A percentile compares a stretch with the other conserved stretches of the same genome.
Conservation (phyloP, 2,113 vertebrate genomes). For the Cercocebus atys region DNA sequence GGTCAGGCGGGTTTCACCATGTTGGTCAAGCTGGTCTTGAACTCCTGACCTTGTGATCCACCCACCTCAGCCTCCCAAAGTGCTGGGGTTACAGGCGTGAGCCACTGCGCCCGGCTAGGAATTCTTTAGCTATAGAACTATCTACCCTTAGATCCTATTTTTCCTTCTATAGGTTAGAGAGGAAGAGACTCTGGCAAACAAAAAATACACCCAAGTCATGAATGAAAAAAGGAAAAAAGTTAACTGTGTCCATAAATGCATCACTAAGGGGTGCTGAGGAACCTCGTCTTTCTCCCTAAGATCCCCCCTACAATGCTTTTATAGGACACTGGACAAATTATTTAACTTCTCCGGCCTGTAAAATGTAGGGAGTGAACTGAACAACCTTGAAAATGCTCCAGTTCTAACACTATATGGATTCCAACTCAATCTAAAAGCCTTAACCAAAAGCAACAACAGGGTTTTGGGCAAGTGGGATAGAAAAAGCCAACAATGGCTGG, state of each 20-base stretch:
- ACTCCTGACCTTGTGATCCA: no score
- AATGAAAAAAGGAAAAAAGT: background rate
- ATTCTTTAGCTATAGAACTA: background rate
- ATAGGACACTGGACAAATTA: background rate
- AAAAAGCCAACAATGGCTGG: background rate
- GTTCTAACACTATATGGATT: background rate
- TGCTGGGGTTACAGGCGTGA: no score
- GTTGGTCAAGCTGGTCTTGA: no score
- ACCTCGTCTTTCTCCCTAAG: background rate
- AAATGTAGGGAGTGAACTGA: background rate
- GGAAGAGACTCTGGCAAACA: background rate
- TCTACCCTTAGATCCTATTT: background rate
- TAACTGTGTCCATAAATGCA: background rate
- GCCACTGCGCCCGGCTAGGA: background rate
- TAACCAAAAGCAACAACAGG: background rate
- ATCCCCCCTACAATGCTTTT: background rate
- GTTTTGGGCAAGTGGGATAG: background rate
- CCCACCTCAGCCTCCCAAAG: no score
- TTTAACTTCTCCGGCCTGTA: background rate
- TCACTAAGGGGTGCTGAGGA: background rate
- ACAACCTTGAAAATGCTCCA: background rate
- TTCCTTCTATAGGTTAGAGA: background rate
- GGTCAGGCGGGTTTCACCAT: no score
- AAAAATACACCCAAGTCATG: background rate
- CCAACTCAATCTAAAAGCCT: background rate